Evolutionary conservation across 2,888 invertebrate genomes (phyloP), one percentile per base, ranked within the genome.

Genomic region (Conistra vaccinii): DNA sequence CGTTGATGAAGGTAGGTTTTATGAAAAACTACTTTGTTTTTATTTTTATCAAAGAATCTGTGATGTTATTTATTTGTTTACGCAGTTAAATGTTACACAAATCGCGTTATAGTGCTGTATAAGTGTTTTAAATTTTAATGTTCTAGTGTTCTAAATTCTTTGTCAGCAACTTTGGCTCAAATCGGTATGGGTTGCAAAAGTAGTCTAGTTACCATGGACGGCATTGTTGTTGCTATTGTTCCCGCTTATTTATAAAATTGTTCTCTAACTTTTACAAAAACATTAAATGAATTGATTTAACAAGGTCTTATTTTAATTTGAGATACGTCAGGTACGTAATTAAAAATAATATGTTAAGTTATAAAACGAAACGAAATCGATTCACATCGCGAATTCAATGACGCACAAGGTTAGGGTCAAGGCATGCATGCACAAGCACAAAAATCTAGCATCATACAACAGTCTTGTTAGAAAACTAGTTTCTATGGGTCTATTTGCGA

Each of bases 1-100:
- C 98, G 26, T 95, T 98, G 80, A 98, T 98, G 97, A 98, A 98
- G 97, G 98, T 98, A 97, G 73, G 91, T 89, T 82, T 29, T 57
- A 32, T 42, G 29, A 32, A 35, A 58, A 29, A 17, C 23, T 14
- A 5, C 7, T 14, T 23, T 3, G 5, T 29, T 66, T 57, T 48
- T 42, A 67, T 29, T 66, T 57, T 48, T 42, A 67, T 35, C 23
- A 53, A 23, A 29, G 10, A 58, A 58, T 76, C 9, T 29, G 26
- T 48, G 14, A 32, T 71, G 29, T 51, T 58, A n/a, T 45, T 66
- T 62, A 69, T 66, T 69, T 69, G 82, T 83, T 83, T 85, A 65
- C 57, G 63, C 53, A 53, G 45, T 35, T 72, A 53, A 61, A 65
- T 72, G 55, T 2, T 65, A 48, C 39, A 57, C n/a, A 74, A 42